Evolutionary conservation across 2,113 vertebrate species (phyloP), one percentile per base, ranked within the genome.

Genomic region (Callithrix jacchus): DNA sequence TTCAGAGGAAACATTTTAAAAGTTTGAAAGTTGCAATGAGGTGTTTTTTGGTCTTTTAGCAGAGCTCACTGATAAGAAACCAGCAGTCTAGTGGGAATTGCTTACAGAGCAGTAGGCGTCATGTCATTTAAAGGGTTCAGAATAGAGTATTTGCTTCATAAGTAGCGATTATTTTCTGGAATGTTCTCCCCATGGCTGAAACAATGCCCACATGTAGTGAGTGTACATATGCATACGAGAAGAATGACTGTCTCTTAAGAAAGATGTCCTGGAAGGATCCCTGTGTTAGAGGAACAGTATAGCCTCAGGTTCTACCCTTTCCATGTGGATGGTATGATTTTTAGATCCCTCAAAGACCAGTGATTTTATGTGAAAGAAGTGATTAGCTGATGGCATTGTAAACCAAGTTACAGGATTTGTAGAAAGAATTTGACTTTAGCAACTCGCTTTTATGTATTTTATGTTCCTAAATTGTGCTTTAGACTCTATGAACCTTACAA

Each of bases 231-330:
- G 17, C 56, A 7, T 18, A 0, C 4, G 49, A 76, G 80, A 54
- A 6, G 47, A 3, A 3, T 23, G 40, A 20, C 20, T 20, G 0
- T 81, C 30, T 45, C 27, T 20, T 56, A 86, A 49, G 66, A 58
- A 77, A 66, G 40, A 1, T 52, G 52, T 54, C n/a, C 64, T 91
- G 0, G 6, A 35, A 40, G 45, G 9, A 27, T 5, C 23, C 13
- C 49, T 58, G 7, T 21, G 21, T 66, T 20, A 6, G 56, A 6
- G 18, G n/a, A 13, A 35, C 8, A 23, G 37, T 25, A 13, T 35
- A n/a, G 3, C 18, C 21, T 32, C 23, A 0, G 0, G 32, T 4
- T 16, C 21, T 35, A 3, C 23, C 61, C 52, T 32, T 12, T 64
- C 3, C 1, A 1, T 23, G 40, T 1, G 9, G 87, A 66, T 27